phyloP scores from a whole-genome alignment of 2,113 vertebrate genomes.

The Zosterops japonicus region DNA sequence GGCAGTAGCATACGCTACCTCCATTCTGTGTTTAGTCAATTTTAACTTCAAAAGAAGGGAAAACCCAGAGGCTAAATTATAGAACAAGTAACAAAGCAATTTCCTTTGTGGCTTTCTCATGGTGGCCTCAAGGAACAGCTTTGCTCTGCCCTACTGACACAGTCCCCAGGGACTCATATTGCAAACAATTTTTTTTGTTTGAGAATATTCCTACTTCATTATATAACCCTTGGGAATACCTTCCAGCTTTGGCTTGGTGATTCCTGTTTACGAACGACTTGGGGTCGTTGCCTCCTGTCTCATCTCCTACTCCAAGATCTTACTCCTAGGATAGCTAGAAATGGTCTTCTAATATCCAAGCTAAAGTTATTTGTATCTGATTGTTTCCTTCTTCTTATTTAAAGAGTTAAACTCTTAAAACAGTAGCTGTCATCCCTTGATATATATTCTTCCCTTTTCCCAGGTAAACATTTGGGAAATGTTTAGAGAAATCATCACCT shows the following conservation, averaged over 20 bases:
- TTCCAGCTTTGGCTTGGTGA: neutral
- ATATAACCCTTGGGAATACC: neutral
- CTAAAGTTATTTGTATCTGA: neutral
- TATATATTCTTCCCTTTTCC: neutral
- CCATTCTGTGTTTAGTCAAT: rapidly evolving
- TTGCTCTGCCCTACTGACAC: neutral
- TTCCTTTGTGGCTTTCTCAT: neutral
- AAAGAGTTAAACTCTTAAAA: neutral
- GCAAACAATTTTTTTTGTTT: neutral
- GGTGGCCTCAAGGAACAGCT: neutral
- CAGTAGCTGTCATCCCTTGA: neutral
- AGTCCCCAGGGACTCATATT: neutral
- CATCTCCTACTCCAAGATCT: neutral
- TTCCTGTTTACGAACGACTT: neutral
- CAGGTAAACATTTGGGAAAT: neutral
- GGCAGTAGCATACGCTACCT: rapidly evolving
- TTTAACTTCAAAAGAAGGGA: neutral
- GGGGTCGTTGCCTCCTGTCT: neutral
- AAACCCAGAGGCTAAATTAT: neutral
- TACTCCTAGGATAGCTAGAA: neutral
- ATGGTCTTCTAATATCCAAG: neutral
- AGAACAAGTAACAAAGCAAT: neutral
- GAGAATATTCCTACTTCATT: neutral
- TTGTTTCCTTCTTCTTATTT: neutral
- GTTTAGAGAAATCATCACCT: neutral